Evolutionary conservation across 2,797 vertebrate species (phyloP).

Genomic region (Karalla daura): DNA sequence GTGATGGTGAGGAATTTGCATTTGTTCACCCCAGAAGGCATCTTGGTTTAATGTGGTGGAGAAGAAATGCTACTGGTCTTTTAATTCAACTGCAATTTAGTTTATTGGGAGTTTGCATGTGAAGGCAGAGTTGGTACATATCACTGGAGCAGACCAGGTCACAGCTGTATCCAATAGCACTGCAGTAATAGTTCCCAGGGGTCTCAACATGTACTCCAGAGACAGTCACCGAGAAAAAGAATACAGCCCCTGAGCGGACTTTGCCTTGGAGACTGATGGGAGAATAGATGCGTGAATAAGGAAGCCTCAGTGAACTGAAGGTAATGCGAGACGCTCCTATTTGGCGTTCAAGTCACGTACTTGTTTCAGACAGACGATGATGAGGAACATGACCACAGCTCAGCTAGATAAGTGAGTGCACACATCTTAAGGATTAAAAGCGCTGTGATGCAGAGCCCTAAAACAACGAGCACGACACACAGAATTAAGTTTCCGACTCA

Average conservation of each 20-base stretch:
- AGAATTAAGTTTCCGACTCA: neutral
- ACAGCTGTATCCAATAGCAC: conserved; percentile 43
- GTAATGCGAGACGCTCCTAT: conserved; percentile 4
- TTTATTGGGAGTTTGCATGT: conserved; percentile 14
- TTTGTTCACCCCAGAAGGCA: neutral
- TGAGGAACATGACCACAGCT: neutral
- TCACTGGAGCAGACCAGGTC: conserved; percentile 37
- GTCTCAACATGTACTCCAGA: conserved; percentile 34
- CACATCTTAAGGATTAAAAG: conserved; percentile 16
- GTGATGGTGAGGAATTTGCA: neutral
- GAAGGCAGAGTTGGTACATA: conserved; percentile 9
- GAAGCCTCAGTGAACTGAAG: neutral
- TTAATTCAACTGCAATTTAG: conserved; percentile 1
- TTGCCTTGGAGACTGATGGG: conserved; percentile 1
- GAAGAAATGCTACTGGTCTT: conserved; percentile 5
- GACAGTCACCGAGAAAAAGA: conserved; percentile 19
- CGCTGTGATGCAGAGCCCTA: neutral
- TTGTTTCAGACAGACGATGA: conserved; percentile 5
- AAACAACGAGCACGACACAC: neutral
- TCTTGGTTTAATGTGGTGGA: conserved; percentile 11
- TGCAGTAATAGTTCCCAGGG: conserved; percentile 18
- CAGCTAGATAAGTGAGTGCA: neutral
- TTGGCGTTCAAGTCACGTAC: conserved; percentile 23
- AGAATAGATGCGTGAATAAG: conserved; percentile 28
- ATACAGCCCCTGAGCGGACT: conserved; percentile 7